Evolutionary conservation across 2,888 invertebrate genomes (phyloP).

Genomic region (Erebia palarica): DNA sequence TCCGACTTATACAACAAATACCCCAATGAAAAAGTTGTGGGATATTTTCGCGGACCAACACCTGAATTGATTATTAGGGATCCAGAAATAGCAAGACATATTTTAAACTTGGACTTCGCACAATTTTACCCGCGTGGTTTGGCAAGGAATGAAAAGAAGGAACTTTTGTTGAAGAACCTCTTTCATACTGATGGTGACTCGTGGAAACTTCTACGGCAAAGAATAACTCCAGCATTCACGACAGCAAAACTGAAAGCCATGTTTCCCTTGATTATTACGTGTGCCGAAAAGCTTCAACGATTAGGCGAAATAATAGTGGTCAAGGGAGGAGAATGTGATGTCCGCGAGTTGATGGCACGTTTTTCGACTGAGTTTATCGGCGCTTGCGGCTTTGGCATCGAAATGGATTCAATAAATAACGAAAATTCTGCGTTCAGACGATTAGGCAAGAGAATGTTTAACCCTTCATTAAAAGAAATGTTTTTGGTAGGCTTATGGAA

Average conservation of each 20-base stretch:
- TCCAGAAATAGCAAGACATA: slow-evolving; percentile 53
- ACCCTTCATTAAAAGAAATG: slow-evolving; percentile 42
- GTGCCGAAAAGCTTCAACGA: slow-evolving; percentile 57
- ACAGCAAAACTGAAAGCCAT: slow-evolving; percentile 64
- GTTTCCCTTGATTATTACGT: slow-evolving; percentile 64
- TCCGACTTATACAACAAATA: slow-evolving; percentile 45
- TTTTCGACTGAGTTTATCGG: slow-evolving; percentile 59
- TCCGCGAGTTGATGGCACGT: slow-evolving; percentile 53
- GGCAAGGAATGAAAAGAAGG: slow-evolving; percentile 38
- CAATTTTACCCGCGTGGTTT: slow-evolving; percentile 52
- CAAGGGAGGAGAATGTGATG: slow-evolving; percentile 38
- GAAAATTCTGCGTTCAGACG: slow-evolving; percentile 52
- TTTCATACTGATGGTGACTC: slow-evolving; percentile 62
- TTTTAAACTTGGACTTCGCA: slow-evolving; percentile 59
- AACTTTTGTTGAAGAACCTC: slow-evolving; percentile 55
- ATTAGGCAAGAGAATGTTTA: slow-evolving; percentile 47
- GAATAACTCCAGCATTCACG: slow-evolving; percentile 66
- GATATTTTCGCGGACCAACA: slow-evolving; percentile 56
- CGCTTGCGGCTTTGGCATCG: slow-evolving; percentile 56
- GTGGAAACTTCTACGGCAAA: slow-evolving; percentile 65
- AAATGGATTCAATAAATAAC: slow-evolving; percentile 49
- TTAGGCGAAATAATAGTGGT: slow-evolving; percentile 35
- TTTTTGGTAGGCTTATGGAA: slow-evolving; percentile 46
- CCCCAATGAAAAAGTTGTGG: slow-evolving; percentile 49
- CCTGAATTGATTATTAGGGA: slow-evolving; percentile 63